A percentile compares a stretch with the other conserved stretches of the same genome.
These are phyloP conservation scores for Drosophila colorata DNA, from an alignment of 2,888 invertebrate species.

Conservation along the genomic window DNA sequence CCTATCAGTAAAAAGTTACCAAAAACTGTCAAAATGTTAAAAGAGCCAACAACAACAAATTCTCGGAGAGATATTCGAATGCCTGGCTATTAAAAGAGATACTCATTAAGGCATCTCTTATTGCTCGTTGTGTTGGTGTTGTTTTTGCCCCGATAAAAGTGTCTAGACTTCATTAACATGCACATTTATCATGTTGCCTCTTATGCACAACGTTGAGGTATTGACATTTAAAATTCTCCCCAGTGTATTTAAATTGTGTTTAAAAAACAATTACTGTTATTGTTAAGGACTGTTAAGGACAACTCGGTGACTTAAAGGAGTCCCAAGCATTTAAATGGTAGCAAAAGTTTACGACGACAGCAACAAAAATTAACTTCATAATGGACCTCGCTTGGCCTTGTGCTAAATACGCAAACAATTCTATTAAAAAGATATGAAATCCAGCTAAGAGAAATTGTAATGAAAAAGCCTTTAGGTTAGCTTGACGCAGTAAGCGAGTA, in stretches of 20 bases:
- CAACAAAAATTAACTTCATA: constrained; percentile 34
- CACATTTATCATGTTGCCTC: constrained; percentile 13
- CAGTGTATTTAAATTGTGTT: constrained; percentile 42
- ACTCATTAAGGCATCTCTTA: constrained; percentile 53
- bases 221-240: constrained; percentile 53
- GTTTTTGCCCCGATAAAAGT: constrained; percentile 29
- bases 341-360: not conserved
- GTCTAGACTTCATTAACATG: constrained; percentile 72
- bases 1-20: constrained; percentile 43
- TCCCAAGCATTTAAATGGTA: not conserved
- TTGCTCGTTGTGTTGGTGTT: constrained; percentile 17
- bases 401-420: constrained; percentile 66
- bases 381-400: constrained; percentile 57
- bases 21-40: constrained; percentile 64
- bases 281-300: not conserved
- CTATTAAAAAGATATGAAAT: constrained; percentile 49
- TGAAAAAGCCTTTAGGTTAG: constrained; percentile 77
- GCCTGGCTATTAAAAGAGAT: constrained; percentile 44
- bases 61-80: constrained; percentile 56
- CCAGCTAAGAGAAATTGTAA: constrained; percentile 57
- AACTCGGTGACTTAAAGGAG: no score
- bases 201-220: constrained; percentile 56
- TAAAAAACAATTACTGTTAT: constrained; percentile 54
- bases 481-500: constrained; percentile 47
- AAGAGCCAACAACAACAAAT: constrained; percentile 19